These are phyloP conservation scores for Petrophora chlorosata DNA, from an alignment of 2,888 invertebrate genomes.

Conservation along the genomic window DNA sequence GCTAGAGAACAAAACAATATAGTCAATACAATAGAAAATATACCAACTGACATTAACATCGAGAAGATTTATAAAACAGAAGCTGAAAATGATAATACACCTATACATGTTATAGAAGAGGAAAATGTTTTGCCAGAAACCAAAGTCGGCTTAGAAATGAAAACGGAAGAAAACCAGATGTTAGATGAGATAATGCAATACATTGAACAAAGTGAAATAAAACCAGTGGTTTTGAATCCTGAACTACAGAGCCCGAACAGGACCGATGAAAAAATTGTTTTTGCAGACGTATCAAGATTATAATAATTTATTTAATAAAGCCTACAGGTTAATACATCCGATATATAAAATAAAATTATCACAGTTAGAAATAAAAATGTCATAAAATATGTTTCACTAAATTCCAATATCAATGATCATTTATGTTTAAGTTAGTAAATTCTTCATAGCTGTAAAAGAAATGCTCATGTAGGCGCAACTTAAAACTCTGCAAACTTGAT, in stretches of 20 bases:
- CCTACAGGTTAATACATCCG: no score
- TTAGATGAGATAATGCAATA: constrained; percentile 73
- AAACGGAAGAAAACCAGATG: constrained; percentile 58
- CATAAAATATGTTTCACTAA: no score
- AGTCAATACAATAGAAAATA: not conserved
- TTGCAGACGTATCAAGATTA: constrained; percentile 52
- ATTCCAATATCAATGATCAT: no score
- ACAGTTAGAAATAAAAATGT: no score
- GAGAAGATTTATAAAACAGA: constrained; percentile 2
- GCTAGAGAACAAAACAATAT: constrained; percentile 16
- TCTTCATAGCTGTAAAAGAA: no score
- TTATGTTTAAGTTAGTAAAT: no score
- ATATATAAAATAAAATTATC: no score
- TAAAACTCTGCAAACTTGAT: no score
- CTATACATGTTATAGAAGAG: constrained; percentile 22
- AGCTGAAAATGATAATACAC: constrained; percentile 2
- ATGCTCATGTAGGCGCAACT: no score
- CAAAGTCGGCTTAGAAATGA: constrained; percentile 14
- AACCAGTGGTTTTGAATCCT: constrained; percentile 49
- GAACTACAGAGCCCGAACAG: constrained; percentile 63
- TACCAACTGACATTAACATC: constrained; percentile 2
- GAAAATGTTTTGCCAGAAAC: constrained; percentile 27
- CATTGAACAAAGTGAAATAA: constrained; percentile 55
- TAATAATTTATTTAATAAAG: not conserved
- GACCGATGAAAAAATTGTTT: constrained; percentile 61